Percentiles rank a stretch among this genome's conserved stretches.
These are phyloP conservation scores for Dipodomys stephensi DNA, from an alignment of 2,113 vertebrate species.

Conservation along the genomic window DNA sequence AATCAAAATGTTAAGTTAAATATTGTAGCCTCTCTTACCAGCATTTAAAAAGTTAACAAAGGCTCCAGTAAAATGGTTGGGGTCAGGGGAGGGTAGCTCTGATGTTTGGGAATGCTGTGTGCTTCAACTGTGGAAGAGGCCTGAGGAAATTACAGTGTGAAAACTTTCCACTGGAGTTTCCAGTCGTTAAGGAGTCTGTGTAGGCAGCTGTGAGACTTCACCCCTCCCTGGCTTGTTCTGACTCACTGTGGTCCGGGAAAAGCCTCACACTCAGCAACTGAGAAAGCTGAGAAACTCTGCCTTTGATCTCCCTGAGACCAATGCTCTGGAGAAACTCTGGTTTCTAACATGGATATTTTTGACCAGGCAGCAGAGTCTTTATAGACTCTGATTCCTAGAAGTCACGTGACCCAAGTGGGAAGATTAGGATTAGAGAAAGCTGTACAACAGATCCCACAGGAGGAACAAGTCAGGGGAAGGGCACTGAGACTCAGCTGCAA, in stretches of 20 bases:
- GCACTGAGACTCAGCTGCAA: background rate
- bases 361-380: background rate
- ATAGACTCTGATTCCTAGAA: conserved; percentile 45
- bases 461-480: background rate
- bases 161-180: conserved; percentile 60
- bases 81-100: conserved; percentile 45
- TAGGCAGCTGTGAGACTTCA: conserved; percentile 62
- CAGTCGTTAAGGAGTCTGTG: conserved; percentile 74
- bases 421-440: background rate
- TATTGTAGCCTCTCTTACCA: background rate
- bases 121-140: conserved; percentile 57
- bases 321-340: background rate
- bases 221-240: conserved; percentile 54
- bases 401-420: background rate
- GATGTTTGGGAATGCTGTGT: conserved; percentile 55
- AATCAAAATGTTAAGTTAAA: conserved; percentile 1
- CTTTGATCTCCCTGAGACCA: conserved; percentile 58
- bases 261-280: conserved; percentile 51
- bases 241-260: conserved; percentile 65
- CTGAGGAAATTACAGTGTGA: conserved; percentile 72
- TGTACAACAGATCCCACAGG: background rate
- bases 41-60: conserved; percentile 48
- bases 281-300: conserved; percentile 18
- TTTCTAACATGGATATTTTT: conserved; percentile 24
- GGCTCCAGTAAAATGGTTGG: background rate